These are phyloP conservation scores for Collichthys lucidus DNA, from an alignment of 2,113 vertebrate genomes.

Conservation along the genomic window DNA sequence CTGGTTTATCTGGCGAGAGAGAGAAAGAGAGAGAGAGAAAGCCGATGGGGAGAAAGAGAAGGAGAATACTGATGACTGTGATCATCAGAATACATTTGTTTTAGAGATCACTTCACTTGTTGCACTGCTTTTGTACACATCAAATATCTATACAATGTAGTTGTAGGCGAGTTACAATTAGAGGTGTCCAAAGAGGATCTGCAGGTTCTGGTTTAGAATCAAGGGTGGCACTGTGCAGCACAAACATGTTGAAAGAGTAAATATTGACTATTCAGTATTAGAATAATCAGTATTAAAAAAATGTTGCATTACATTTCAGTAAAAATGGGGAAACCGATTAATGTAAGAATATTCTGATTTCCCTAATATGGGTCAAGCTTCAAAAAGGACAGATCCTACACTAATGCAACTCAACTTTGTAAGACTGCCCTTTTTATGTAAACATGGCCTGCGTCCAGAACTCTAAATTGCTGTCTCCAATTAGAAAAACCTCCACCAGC, in stretches of 20 bases:
- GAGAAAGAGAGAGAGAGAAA: constrained; percentile 38
- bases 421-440: neutral
- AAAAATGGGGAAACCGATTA: too few species aligned
- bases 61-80: constrained; percentile 63
- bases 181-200: too few species aligned
- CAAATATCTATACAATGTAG: constrained; percentile 5
- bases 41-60: constrained; percentile 62
- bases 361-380: neutral
- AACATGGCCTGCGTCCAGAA: neutral
- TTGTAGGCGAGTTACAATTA: neutral
- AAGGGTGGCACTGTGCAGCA: neutral
- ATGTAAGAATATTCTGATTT: neutral
- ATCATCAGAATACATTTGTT: constrained; percentile 45
- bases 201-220: neutral
- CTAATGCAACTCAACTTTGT: neutral
- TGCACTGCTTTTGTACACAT: constrained; percentile 28
- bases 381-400: neutral
- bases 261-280: too few species aligned
- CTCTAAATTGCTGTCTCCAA: neutral
- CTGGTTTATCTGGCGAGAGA: constrained; percentile 63
- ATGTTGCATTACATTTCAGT: neutral
- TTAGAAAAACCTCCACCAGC: neutral
- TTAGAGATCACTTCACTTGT: constrained; percentile 50
- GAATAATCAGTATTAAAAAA: neutral
- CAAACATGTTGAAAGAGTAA: neutral